phyloP scores from a whole-genome alignment of 1,140 invertebrate species.

The Dufourea novaeangliae region DNA sequence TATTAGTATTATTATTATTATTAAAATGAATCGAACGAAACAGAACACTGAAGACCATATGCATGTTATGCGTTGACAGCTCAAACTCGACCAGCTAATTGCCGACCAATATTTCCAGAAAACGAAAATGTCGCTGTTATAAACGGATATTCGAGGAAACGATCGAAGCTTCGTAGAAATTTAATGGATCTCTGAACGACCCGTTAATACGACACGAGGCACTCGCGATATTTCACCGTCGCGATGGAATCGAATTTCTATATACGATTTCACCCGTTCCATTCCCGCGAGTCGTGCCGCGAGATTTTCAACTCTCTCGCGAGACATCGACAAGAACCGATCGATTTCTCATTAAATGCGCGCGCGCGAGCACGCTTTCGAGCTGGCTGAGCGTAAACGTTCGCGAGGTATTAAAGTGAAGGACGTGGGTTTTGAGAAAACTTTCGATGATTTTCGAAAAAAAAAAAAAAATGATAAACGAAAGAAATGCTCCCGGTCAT shows the following conservation, averaged over 20 bases:
- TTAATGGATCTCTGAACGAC: background rate
- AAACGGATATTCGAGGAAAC: background rate
- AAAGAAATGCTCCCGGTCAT: too few species aligned
- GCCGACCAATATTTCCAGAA: background rate
- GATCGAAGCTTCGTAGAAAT: background rate
- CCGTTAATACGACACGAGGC: background rate
- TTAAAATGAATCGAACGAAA: too few species aligned
- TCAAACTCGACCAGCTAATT: too few species aligned
- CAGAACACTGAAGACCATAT: too few species aligned
- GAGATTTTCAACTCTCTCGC: conserved; percentile 14
- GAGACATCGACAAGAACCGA: background rate
- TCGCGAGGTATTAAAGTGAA: conserved; percentile 12
- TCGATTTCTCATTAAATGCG: conserved; percentile 45
- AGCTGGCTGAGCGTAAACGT: background rate
- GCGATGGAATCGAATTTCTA: conserved; percentile 30
- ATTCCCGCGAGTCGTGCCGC: conserved; percentile 14
- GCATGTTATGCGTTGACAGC: too few species aligned
- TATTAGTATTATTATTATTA: too few species aligned
- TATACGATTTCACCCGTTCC: conserved; percentile 33
- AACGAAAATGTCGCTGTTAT: background rate
- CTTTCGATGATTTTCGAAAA: background rate
- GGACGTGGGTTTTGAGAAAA: background rate
- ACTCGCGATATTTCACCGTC: background rate
- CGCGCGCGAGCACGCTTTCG: background rate
- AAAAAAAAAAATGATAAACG: too few species aligned